A percentile compares a stretch with the other conserved stretches of the same genome.
Conservation (phyloP, 2,113 vertebrate species). For the Paramisgurnus dabryanus region DNA sequence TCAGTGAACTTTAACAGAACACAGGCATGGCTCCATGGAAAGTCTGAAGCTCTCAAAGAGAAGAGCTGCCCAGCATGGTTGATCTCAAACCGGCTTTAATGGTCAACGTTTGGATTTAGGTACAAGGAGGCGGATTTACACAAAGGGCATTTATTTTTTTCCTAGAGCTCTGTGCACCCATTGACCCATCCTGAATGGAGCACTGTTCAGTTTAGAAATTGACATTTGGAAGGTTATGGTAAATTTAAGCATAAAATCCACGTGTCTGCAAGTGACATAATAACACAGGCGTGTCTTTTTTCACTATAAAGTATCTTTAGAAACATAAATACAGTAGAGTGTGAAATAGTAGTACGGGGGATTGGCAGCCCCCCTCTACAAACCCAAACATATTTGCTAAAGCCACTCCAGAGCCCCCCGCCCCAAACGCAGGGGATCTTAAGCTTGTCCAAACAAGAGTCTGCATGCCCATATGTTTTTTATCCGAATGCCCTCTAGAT, state of each 20-base stretch:
- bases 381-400: conserved; percentile 36
- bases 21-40: conserved; percentile 25
- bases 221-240: conserved; percentile 30
- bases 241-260: conserved; percentile 16
- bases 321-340: background rate
- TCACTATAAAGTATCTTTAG: background rate
- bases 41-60: conserved; percentile 32
- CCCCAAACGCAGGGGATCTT: conserved; percentile 35
- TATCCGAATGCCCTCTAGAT: conserved; percentile 58
- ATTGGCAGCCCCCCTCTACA: conserved; percentile 23
- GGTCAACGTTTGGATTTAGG: conserved; percentile 19
- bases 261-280: background rate
- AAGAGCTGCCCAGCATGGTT: conserved; percentile 30
- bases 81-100: conserved; percentile 36
- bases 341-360: background rate
- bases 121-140: conserved; percentile 23
- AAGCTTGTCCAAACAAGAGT: conserved; percentile 59
- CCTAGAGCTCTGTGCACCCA: conserved; percentile 24
- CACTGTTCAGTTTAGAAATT: background rate
- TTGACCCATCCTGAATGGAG: conserved; percentile 16
- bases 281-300: conserved; percentile 1
- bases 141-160: conserved; percentile 35
- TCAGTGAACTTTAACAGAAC: conserved; percentile 43
- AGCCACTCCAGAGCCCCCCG: conserved; percentile 22
- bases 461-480: conserved; percentile 59